A percentile compares a stretch with the other conserved stretches of the same genome.
These are phyloP conservation scores for Pristionchus entomophagus DNA, from an alignment of 2,888 invertebrate genomes.

Conservation along the genomic window DNA sequence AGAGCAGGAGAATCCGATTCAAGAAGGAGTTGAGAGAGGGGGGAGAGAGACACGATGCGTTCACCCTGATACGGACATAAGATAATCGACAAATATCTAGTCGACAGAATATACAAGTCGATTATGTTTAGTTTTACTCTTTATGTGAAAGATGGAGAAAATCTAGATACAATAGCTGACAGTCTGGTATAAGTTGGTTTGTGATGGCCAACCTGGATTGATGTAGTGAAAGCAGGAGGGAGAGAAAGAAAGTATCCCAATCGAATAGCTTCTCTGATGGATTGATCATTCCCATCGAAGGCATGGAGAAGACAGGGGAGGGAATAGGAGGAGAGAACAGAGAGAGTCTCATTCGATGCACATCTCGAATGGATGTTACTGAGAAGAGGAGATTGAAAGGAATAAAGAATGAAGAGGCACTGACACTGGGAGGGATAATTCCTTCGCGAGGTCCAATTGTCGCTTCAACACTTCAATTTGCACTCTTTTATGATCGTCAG, in stretches of 20 bases:
- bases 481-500: background rate
- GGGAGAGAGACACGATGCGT: background rate
- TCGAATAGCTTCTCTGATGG: background rate
- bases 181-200: no score
- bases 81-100: no score
- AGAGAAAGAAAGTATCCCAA: constrained; percentile 27
- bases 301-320: constrained; percentile 21
- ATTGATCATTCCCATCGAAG: constrained; percentile 27
- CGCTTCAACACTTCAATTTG: constrained; percentile 42
- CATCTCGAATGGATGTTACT: constrained; percentile 42
- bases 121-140: no score
- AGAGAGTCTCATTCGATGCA: constrained; percentile 12
- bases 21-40: constrained; percentile 39
- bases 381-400: background rate
- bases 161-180: background rate
- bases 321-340: constrained; percentile 24
- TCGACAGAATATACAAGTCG: background rate
- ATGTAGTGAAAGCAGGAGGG: constrained; percentile 34
- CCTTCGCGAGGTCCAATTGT: constrained; percentile 32
- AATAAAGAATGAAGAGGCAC: background rate
- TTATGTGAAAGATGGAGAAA: background rate
- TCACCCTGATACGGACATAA: background rate
- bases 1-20: constrained; percentile 48
- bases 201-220: background rate
- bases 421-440: constrained; percentile 26